A percentile compares a stretch with the other conserved stretches of the same genome.
These are phyloP conservation scores for Spilarctia lutea DNA, from an alignment of 2,888 invertebrate genomes.

Conservation along the genomic window DNA sequence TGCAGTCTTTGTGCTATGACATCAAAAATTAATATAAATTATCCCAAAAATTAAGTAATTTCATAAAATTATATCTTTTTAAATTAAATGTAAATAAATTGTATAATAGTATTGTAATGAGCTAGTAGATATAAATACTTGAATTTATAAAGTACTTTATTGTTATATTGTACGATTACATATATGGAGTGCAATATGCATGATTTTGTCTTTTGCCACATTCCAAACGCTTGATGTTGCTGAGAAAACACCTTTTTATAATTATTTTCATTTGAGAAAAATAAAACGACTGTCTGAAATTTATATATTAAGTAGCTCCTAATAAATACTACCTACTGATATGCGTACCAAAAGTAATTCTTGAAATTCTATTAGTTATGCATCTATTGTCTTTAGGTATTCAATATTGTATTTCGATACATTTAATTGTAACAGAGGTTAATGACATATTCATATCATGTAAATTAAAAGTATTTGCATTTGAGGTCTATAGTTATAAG, in stretches of 20 bases:
- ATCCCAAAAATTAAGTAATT: slow-evolving; percentile 86
- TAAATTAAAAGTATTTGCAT: slow-evolving; percentile 87
- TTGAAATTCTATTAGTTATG: slow-evolving; percentile 52
- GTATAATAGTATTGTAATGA: slow-evolving; percentile 78
- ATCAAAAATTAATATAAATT: slow-evolving; percentile 83
- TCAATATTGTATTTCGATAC: slow-evolving; percentile 65
- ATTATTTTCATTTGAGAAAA: slow-evolving; percentile 33
- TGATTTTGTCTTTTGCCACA: slow-evolving; percentile 82
- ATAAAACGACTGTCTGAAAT: slow-evolving; percentile 30
- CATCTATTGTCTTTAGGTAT: slow-evolving; percentile 73
- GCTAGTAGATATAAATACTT: slow-evolving; percentile 71
- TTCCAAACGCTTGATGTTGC: slow-evolving; percentile 74
- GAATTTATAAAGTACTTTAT: slow-evolving; percentile 65
- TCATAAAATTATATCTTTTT: slow-evolving; percentile 80
- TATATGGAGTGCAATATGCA: slow-evolving; percentile 82
- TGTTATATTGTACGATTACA: slow-evolving; percentile 63
- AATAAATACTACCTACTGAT: slow-evolving; percentile 20
- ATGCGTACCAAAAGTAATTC: slow-evolving; percentile 43
- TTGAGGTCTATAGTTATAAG: slow-evolving; percentile 86
- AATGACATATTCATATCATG: slow-evolving; percentile 87
- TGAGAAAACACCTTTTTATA: slow-evolving; percentile 34
- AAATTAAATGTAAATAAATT: slow-evolving; percentile 81
- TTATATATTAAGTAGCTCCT: slow-evolving; percentile 26
- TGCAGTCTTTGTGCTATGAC: slow-evolving; percentile 82
- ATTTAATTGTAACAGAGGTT: slow-evolving; percentile 82